Evolutionary conservation across 2,888 invertebrate species (phyloP).

Genomic region (Drosophila ezoana): DNA sequence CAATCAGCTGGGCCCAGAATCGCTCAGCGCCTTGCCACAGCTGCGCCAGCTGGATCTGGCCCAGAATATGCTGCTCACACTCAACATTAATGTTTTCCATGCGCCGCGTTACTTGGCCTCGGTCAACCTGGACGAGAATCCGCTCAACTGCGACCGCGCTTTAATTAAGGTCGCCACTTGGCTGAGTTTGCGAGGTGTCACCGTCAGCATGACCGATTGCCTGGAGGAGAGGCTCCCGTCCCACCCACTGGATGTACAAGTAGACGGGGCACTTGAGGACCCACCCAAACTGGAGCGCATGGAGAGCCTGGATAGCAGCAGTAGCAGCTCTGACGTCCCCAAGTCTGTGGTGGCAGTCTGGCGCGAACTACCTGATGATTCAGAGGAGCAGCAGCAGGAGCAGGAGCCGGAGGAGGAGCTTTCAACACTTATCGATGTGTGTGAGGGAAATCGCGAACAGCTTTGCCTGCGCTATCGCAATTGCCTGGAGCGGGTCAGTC

Average conservation of each 20-base stretch:
- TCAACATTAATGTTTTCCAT: conserved; percentile 86
- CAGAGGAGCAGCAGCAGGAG: conserved; percentile 38
- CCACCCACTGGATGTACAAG: conserved; percentile 23
- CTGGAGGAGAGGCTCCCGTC: conserved; percentile 34
- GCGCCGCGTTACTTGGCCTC: conserved; percentile 86
- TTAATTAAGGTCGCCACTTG: conserved; percentile 68
- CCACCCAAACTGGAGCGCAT: conserved; percentile 77
- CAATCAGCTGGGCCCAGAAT: conserved; percentile 85
- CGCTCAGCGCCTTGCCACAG: conserved; percentile 87
- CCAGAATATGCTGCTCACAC: conserved; percentile 87
- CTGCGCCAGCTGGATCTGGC: conserved; percentile 87
- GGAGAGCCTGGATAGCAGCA: conserved; percentile 45
- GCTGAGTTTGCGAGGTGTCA: conserved; percentile 67
- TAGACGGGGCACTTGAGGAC: background rate
- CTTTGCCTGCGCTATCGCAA: conserved; percentile 76
- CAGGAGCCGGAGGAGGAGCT: conserved; percentile 31
- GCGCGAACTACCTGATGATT: conserved; percentile 57
- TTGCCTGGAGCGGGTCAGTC: conserved; percentile 73
- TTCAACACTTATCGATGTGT: conserved; percentile 61
- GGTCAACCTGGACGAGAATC: conserved; percentile 87
- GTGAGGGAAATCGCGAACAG: conserved; percentile 60
- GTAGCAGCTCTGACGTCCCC: conserved; percentile 20
- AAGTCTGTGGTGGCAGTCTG: conserved; percentile 52
- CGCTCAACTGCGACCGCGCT: conserved; percentile 86
- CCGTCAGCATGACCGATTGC: conserved; percentile 72